phyloP scores from a whole-genome alignment of 2,113 vertebrate genomes.

The Anser brachyrhynchus region DNA sequence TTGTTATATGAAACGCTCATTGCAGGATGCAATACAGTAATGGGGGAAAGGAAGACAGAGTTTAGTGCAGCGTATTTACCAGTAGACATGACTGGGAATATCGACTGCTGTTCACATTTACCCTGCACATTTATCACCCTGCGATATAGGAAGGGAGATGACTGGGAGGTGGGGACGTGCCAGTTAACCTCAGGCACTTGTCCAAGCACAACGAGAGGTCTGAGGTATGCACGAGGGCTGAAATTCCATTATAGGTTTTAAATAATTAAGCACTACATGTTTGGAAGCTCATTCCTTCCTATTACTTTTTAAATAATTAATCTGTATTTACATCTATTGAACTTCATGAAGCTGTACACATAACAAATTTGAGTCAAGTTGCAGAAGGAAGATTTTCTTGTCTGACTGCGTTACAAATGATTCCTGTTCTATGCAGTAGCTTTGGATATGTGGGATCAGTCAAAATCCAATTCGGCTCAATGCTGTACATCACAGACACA shows the following conservation, averaged over 20 bases:
- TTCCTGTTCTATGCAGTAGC: slow-evolving; percentile 43
- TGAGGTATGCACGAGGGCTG: slow-evolving; percentile 61
- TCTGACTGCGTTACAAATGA: slow-evolving; percentile 55
- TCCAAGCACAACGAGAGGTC: slow-evolving; percentile 47
- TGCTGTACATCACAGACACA: slow-evolving; percentile 8
- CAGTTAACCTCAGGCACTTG: slow-evolving; percentile 72
- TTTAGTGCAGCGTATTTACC: neutral
- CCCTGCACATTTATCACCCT: slow-evolving; percentile 10
- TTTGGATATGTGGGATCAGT: slow-evolving; percentile 36
- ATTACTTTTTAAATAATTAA: slow-evolving; percentile 85
- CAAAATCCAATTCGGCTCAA: slow-evolving; percentile 43
- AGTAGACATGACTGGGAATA: neutral
- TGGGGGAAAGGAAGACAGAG: neutral
- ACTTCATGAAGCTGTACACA: slow-evolving; percentile 69
- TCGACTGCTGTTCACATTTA: neutral
- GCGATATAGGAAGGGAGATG: neutral
- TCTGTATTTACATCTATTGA: slow-evolving; percentile 80
- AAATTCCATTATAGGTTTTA: slow-evolving; percentile 81
- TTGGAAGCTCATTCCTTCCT: slow-evolving; percentile 78
- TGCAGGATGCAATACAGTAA: neutral
- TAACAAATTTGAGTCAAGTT: slow-evolving; percentile 64
- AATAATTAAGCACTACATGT: slow-evolving; percentile 83
- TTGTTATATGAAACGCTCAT: neutral
- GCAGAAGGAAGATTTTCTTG: slow-evolving; percentile 47
- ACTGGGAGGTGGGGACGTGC: neutral